Evolutionary conservation across 2,888 invertebrate species (phyloP).

Genomic region (Ceriagrion tenellum): DNA sequence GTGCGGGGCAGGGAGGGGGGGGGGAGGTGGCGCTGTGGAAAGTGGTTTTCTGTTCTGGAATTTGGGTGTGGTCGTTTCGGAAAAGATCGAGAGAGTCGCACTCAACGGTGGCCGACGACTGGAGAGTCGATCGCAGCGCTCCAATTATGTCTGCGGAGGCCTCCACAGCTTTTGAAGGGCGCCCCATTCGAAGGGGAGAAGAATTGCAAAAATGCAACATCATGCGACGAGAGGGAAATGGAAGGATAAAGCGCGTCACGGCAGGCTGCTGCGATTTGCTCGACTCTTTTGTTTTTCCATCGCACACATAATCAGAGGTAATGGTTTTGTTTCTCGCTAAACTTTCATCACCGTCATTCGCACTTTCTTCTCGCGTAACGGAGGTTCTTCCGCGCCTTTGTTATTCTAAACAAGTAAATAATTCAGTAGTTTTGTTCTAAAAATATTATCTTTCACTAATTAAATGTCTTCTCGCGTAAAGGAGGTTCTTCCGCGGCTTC

Average conservation of each 20-base stretch:
- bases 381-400: too few species aligned
- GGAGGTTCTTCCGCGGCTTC: too few species aligned
- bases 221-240: too few species aligned
- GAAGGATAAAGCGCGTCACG: background rate
- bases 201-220: conserved; percentile 1
- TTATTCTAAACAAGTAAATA: too few species aligned
- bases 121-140: conserved; percentile 2
- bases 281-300: too few species aligned
- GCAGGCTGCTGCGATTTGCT: background rate
- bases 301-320: too few species aligned
- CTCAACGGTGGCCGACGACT: background rate
- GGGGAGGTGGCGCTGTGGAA: background rate
- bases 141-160: conserved; percentile 1
- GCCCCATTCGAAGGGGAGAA: background rate
- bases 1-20: background rate
- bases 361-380: too few species aligned
- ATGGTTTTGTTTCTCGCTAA: background rate
- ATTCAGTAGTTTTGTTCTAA: too few species aligned
- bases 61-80: conserved; percentile 28
- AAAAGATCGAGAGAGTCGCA: conserved; percentile 5
- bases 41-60: background rate
- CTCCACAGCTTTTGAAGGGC: conserved; percentile 9
- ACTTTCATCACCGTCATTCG: too few species aligned
- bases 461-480: too few species aligned
- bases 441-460: too few species aligned